Conservation (phyloP, 2,888 invertebrate genomes). For the Agrotis puta region DNA sequence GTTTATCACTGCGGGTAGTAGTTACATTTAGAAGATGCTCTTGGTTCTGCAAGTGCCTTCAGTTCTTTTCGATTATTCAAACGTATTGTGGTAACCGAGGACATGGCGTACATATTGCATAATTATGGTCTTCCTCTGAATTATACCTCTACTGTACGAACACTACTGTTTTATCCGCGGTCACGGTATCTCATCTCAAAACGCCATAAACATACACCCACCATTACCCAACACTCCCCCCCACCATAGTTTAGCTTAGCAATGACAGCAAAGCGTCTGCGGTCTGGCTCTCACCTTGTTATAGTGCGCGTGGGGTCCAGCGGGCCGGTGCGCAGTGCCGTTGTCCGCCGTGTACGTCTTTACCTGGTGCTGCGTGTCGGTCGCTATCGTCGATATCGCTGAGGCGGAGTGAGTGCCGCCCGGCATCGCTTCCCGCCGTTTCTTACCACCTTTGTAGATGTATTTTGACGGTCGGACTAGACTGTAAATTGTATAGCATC, state of each 20-base stretch:
- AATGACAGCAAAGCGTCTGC: conserved; percentile 76
- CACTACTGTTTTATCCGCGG: background rate
- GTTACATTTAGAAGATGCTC: too few species aligned
- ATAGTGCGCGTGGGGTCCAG: conserved; percentile 96
- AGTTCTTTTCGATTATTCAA: too few species aligned
- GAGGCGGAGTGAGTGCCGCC: conserved; percentile 80
- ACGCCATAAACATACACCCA: background rate
- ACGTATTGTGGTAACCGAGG: too few species aligned
- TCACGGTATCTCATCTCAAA: background rate
- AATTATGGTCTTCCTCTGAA: background rate
- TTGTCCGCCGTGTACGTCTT: conserved; percentile 98
- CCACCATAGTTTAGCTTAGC: conserved; percentile 63
- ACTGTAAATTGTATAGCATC: conserved; percentile 69
- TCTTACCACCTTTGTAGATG: conserved; percentile 88
- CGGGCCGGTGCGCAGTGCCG: conserved; percentile 95
- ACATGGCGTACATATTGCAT: too few species aligned
- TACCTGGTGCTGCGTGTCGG: conserved; percentile 96
- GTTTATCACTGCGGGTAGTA: too few species aligned
- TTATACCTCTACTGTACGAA: background rate
- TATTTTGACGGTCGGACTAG: conserved; percentile 87
- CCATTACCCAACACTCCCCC: background rate
- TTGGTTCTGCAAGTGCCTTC: too few species aligned
- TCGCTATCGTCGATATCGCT: conserved; percentile 90
- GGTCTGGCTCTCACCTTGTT: conserved; percentile 95
- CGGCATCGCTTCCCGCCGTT: conserved; percentile 83